Percentiles rank a stretch among this genome's conserved stretches.
phyloP scores from a whole-genome alignment of 2,888 invertebrate genomes.

The Villa cingulata region DNA sequence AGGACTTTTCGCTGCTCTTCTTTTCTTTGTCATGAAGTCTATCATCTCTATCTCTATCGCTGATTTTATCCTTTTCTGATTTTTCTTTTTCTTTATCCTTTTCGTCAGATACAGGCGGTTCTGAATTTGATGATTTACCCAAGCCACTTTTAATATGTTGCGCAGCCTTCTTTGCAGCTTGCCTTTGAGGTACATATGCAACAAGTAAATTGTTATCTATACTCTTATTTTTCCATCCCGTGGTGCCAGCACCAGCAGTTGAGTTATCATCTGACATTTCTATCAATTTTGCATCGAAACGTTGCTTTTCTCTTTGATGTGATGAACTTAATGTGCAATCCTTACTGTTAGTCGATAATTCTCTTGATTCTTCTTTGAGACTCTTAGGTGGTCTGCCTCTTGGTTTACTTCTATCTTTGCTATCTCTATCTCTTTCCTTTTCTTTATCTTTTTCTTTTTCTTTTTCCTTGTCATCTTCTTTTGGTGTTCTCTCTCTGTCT shows the following conservation, averaged over 20 bases:
- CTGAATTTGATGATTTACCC: conserved; percentile 28
- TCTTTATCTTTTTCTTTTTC: conserved; percentile 21
- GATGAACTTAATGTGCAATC: not conserved
- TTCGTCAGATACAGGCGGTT: conserved; percentile 20
- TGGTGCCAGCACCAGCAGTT: conserved; percentile 37
- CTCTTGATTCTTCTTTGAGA: conserved; percentile 20
- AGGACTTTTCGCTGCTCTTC: conserved; percentile 16
- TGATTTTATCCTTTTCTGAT: conserved; percentile 23
- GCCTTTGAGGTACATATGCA: conserved; percentile 76
- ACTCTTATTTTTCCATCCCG: conserved; percentile 13
- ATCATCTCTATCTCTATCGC: conserved; percentile 20
- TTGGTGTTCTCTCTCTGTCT: conserved; percentile 34
- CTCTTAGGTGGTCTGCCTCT: conserved; percentile 30
- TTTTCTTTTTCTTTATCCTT: conserved; percentile 24
- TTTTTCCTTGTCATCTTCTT: conserved; percentile 36
- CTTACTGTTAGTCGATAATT: conserved; percentile 18
- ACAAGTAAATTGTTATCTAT: conserved; percentile 46
- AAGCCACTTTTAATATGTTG: conserved; percentile 76
- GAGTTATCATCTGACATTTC: not conserved
- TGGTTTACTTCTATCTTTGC: conserved; percentile 9
- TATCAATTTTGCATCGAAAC: not conserved
- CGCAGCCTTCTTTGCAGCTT: conserved; percentile 83
- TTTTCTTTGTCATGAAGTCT: conserved; percentile 16
- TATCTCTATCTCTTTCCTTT: conserved; percentile 27
- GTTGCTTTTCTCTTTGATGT: not conserved